Conservation (phyloP, 2,797 vertebrate genomes). For the Trachurus trachurus region DNA sequence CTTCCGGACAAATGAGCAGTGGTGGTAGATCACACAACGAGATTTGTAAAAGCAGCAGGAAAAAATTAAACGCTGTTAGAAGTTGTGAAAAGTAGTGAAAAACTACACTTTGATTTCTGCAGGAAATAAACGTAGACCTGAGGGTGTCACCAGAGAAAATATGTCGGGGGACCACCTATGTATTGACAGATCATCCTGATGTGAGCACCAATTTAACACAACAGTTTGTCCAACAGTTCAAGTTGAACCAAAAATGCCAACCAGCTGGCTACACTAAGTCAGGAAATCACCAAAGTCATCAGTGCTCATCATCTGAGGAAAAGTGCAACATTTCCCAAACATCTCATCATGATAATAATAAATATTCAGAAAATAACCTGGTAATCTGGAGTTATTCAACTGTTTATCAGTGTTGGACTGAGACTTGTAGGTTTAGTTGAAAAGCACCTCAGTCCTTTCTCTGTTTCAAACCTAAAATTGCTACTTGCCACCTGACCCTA, state of each 20-base stretch:
- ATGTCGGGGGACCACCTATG: too few species aligned
- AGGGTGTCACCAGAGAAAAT: background rate
- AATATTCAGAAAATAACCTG: background rate
- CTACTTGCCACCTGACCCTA: conserved; percentile 6
- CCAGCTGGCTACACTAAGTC: background rate
- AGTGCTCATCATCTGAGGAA: background rate
- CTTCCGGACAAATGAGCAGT: too few species aligned
- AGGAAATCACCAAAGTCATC: too few species aligned
- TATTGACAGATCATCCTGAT: too few species aligned
- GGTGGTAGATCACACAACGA: too few species aligned
- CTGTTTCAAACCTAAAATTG: conserved; percentile 17
- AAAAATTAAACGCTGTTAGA: background rate
- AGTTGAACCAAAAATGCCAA: background rate
- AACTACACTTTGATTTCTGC: too few species aligned
- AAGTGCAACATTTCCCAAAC: background rate
- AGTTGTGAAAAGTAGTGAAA: background rate
- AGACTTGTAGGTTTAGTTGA: background rate
- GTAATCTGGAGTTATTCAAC: background rate
- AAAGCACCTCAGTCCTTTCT: background rate
- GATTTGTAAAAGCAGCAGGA: too few species aligned
- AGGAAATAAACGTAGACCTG: too few species aligned
- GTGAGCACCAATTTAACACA: too few species aligned
- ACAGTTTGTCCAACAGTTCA: too few species aligned
- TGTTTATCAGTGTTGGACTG: background rate
- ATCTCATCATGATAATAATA: background rate